Evolutionary conservation across 2,888 invertebrate genomes (phyloP).

Genomic region (Schizotus pectinicornis): DNA sequence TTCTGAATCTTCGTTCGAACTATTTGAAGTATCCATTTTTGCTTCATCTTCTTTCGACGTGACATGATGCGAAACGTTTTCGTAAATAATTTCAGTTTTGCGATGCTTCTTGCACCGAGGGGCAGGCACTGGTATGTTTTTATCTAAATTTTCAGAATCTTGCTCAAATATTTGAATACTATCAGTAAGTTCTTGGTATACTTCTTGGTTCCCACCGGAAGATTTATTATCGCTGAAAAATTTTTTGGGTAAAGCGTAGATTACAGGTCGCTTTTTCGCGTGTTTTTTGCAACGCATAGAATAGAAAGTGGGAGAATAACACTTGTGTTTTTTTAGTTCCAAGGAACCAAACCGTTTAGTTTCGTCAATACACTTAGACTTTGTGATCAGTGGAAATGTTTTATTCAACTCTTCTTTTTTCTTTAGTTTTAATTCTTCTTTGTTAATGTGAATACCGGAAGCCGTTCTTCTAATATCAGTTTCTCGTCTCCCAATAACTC

Average conservation of each 20-base stretch:
- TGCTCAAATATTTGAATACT: constrained; percentile 71
- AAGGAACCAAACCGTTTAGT: constrained; percentile 53
- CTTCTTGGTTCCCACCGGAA: constrained; percentile 49
- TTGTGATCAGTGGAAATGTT: constrained; percentile 18
- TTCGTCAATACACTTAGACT: constrained; percentile 30
- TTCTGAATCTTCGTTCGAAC: constrained; percentile 45
- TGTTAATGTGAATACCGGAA: constrained; percentile 44
- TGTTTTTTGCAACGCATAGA: constrained; percentile 58
- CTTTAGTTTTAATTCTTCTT: constrained; percentile 11
- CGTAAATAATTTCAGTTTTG: constrained; percentile 48
- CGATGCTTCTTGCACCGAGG: constrained; percentile 59
- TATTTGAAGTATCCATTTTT: constrained; percentile 33
- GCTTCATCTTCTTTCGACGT: constrained; percentile 31
- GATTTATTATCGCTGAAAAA: constrained; percentile 38
- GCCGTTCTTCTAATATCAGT: constrained; percentile 47
- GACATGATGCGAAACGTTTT: constrained; percentile 41
- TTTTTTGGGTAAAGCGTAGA: constrained; percentile 54
- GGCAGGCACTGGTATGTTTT: constrained; percentile 62
- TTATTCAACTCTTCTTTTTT: constrained; percentile 17
- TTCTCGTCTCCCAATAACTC: constrained; percentile 49
- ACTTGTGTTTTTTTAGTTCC: constrained; percentile 54
- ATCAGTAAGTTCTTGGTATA: constrained; percentile 71
- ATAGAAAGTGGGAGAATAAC: constrained; percentile 58
- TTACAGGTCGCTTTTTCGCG: constrained; percentile 53
- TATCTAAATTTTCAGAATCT: constrained; percentile 49